Evolutionary conservation across 2,113 vertebrate species (phyloP).

Genomic region (Recurvirostra avosetta): DNA sequence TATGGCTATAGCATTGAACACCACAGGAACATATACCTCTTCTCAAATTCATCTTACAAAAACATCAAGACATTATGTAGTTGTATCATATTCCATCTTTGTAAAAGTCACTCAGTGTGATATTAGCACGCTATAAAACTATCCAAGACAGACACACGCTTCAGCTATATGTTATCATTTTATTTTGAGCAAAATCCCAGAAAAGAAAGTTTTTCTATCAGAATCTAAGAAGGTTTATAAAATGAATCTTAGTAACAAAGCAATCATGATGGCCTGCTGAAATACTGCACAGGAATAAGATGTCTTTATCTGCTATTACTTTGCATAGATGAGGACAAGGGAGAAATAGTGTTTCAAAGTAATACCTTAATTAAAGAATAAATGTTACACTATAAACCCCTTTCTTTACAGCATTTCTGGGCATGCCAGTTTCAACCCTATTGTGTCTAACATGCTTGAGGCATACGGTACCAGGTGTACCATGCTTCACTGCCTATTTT

Average conservation of each 20-base stretch:
- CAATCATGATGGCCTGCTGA: neutral
- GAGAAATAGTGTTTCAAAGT: neutral
- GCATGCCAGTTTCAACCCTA: neutral
- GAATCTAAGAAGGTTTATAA: neutral
- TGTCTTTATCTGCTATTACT: neutral
- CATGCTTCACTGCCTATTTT: neutral
- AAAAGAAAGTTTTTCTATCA: neutral
- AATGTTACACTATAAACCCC: neutral
- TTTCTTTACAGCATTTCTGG: neutral
- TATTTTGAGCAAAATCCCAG: neutral
- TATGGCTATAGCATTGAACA: neutral
- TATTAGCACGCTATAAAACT: neutral
- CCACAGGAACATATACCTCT: neutral
- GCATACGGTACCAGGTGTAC: neutral
- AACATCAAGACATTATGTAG: neutral
- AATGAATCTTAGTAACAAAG: neutral
- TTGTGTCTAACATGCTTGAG: neutral
- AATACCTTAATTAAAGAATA: neutral
- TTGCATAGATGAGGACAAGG: neutral
- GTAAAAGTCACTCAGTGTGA: neutral
- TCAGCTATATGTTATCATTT: neutral
- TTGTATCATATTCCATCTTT: neutral
- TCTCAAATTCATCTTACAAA: neutral
- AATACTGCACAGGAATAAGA: neutral
- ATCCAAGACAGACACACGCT: neutral